Evolutionary conservation across 1,140 invertebrate species (phyloP).

Genomic region (Dicyema japonicum): DNA sequence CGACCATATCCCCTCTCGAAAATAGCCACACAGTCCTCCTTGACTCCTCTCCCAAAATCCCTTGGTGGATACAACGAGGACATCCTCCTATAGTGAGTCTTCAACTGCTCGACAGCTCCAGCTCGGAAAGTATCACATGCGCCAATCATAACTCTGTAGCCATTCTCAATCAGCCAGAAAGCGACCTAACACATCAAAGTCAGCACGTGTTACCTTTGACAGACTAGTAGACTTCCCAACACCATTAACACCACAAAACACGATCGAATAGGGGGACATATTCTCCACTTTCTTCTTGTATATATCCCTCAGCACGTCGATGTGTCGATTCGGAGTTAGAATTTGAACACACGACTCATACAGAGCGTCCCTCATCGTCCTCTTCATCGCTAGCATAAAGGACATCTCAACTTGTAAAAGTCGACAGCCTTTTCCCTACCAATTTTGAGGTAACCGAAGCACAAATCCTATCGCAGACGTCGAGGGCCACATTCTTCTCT

Average conservation of each 20-base stretch:
- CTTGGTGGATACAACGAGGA: slow-evolving; percentile 59
- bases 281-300: slow-evolving; percentile 42
- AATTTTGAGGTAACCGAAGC: slow-evolving; percentile 64
- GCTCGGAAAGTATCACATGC: slow-evolving; percentile 96
- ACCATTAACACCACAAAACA: slow-evolving; percentile 95
- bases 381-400: slow-evolving; percentile 30
- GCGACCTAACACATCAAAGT: slow-evolving; percentile 30
- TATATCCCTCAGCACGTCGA: slow-evolving; percentile 82
- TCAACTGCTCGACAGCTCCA: slow-evolving; percentile 81
- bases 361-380: slow-evolving; percentile 33
- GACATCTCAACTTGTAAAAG: slow-evolving; percentile 26
- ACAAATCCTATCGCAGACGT: slow-evolving; percentile 68
- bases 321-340: slow-evolving; percentile 56
- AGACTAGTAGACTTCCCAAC: slow-evolving; percentile 97
- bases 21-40: slow-evolving; percentile 1
- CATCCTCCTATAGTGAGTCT: slow-evolving; percentile 65
- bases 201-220: slow-evolving; percentile 33
- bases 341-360: slow-evolving; percentile 40
- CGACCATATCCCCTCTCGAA: slow-evolving; percentile 39
- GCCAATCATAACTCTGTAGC: slow-evolving; percentile 68
- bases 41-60: slow-evolving; percentile 20
- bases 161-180: slow-evolving; percentile 95
- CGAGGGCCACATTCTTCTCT: slow-evolving; percentile 77
- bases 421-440: slow-evolving; percentile 64
- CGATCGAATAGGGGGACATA: slow-evolving; percentile 56